Evolutionary conservation across 37 sponge, comb jelly and placozoan genomes (phyloP).

Genomic region (Agelas oroides): DNA sequence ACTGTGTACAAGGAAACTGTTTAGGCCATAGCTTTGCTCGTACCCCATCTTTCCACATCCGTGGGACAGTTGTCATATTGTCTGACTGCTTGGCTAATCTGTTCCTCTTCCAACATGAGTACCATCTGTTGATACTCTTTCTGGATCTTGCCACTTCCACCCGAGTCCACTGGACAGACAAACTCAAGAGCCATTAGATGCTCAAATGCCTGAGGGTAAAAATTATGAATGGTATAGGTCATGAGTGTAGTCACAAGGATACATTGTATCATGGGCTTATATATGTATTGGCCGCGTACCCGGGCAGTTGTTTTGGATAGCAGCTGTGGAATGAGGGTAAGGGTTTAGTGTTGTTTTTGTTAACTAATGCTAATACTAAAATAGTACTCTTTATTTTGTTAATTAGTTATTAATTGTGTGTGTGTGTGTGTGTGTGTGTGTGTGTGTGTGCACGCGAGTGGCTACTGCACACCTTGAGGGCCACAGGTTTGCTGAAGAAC

Average conservation of each 20-base stretch:
- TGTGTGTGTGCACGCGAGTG: no score
- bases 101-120: conserved; percentile 39
- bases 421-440: no score
- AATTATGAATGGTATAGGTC: no score
- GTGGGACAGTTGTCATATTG: conserved; percentile 78
- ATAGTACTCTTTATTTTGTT: no score
- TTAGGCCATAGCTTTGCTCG: background rate
- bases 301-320: no score
- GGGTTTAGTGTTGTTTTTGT: no score
- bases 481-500: conserved; percentile 62
- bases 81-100: conserved; percentile 47
- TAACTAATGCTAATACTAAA: no score
- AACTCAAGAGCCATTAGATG: conserved; percentile 55
- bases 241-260: background rate
- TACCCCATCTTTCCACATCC: conserved; percentile 69
- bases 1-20: no score
- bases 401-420: no score
- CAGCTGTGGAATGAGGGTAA: no score
- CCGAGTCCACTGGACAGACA: conserved; percentile 43
- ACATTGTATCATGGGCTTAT: background rate
- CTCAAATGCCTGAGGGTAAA: conserved; percentile 66
- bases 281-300: background rate
- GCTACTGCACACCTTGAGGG: conserved; percentile 50
- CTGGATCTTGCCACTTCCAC: background rate
- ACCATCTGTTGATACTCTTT: conserved; percentile 65